Conservation (phyloP, 2,888 invertebrate species). For the Brenthis daphne region DNA sequence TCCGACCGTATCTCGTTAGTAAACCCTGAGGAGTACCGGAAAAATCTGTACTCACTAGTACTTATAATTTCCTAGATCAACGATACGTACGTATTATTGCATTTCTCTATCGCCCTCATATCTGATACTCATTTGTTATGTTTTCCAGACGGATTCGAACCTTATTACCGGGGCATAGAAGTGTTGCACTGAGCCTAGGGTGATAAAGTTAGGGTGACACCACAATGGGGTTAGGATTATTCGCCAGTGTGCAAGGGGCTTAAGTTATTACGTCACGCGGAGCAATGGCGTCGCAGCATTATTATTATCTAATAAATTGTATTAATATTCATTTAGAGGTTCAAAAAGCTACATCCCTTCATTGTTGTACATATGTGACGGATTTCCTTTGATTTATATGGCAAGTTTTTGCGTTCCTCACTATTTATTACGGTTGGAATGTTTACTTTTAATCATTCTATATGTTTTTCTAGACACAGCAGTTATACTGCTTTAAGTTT, state of each 20-base stretch:
- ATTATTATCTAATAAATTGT: conserved; percentile 47
- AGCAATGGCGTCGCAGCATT: conserved; percentile 54
- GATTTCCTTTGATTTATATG: conserved; percentile 32
- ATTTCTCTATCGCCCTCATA: conserved; percentile 42
- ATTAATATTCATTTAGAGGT: conserved; percentile 40
- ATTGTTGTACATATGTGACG: conserved; percentile 31
- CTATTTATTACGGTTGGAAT: background rate
- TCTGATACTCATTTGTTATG: conserved; percentile 36
- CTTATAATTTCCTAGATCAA: conserved; percentile 42
- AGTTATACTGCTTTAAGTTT: too few relatives aligned
- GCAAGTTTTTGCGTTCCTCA: conserved; percentile 17
- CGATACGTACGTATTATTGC: conserved; percentile 47
- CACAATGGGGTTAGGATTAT: conserved; percentile 72
- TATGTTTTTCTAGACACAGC: too few relatives aligned
- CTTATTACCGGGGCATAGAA: conserved; percentile 43
- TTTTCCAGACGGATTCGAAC: conserved; percentile 42
- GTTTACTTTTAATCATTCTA: background rate
- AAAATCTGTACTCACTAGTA: conserved; percentile 38
- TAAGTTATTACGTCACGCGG: conserved; percentile 71
- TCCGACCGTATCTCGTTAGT: conserved; percentile 34
- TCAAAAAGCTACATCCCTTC: conserved; percentile 34
- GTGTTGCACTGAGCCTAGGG: conserved; percentile 49
- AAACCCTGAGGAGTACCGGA: conserved; percentile 34
- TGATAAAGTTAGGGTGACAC: conserved; percentile 58
- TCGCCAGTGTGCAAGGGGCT: conserved; percentile 65